A percentile compares a stretch with the other conserved stretches of the same genome.
These are phyloP conservation scores for Leptopilina myrica DNA, from an alignment of 2,888 invertebrate genomes.

Conservation along the genomic window DNA sequence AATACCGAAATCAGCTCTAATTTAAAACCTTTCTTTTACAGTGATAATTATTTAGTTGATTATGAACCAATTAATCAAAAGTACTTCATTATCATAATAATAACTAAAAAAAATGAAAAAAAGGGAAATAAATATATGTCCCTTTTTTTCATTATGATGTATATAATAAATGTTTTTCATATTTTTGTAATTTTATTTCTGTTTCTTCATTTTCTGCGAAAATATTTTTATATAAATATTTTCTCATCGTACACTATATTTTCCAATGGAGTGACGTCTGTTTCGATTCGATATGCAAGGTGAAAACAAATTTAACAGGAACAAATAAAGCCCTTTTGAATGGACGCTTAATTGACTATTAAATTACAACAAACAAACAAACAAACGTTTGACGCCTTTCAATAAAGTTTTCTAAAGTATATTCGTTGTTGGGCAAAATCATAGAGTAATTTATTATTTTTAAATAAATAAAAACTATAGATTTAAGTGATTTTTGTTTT, in stretches of 20 bases:
- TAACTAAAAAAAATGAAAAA: too few relatives aligned
- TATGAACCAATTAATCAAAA: too few relatives aligned
- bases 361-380: background rate
- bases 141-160: too few relatives aligned
- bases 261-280: background rate
- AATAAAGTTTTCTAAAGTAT: background rate
- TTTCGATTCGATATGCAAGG: background rate
- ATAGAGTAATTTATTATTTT: background rate
- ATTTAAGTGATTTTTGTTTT: too few relatives aligned
- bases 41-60: too few relatives aligned
- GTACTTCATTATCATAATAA: too few relatives aligned
- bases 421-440: background rate
- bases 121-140: too few relatives aligned
- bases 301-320: conserved; percentile 7
- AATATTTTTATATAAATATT: background rate
- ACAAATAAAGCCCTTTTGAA: conserved; percentile 3
- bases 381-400: conserved; percentile 11
- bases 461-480: too few relatives aligned
- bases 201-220: background rate
- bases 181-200: background rate
- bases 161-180: background rate
- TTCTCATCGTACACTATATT: background rate
- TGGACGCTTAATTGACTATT: conserved; percentile 8
- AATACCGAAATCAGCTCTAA: too few relatives aligned
- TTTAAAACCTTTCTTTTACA: too few relatives aligned